Percentiles rank a stretch among this genome's conserved stretches.
phyloP scores from a whole-genome alignment of 2,888 invertebrate species.

The Hanleya hanleyi region DNA sequence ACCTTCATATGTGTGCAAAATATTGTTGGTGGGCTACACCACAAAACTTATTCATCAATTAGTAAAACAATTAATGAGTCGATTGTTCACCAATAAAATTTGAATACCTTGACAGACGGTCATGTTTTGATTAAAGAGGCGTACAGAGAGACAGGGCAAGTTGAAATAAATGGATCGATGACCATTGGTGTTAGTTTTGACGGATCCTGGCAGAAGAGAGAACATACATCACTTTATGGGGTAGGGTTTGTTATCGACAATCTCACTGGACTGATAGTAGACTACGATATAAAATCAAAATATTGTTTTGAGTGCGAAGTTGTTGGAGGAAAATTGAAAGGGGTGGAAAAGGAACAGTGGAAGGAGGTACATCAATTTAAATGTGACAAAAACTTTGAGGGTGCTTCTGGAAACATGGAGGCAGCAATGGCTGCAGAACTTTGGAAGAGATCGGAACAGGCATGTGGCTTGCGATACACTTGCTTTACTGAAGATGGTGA shows the following conservation, averaged over 20 bases:
- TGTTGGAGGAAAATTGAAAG: conserved; percentile 3
- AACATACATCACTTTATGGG: not conserved
- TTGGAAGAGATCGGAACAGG: conserved; percentile 3
- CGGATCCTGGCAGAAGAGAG: not conserved
- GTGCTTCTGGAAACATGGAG: conserved; percentile 12
- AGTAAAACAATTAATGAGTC: not conserved
- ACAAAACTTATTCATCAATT: not conserved
- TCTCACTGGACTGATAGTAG: conserved; percentile 2
- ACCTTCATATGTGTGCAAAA: not conserved
- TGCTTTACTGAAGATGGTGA: conserved; percentile 15
- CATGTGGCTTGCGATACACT: conserved; percentile 10
- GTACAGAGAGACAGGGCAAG: not conserved
- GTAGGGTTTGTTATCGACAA: conserved; percentile 5
- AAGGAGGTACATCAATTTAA: not conserved
- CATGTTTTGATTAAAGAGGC: not conserved
- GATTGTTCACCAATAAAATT: not conserved
- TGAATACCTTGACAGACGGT: not conserved
- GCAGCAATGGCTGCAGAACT: conserved; percentile 1
- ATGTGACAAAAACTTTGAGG: conserved; percentile 13
- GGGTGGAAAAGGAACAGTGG: conserved; percentile 6
- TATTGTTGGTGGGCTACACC: not conserved
- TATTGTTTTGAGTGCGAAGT: conserved; percentile 13
- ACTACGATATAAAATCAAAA: not conserved
- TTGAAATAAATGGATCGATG: not conserved
- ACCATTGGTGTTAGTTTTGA: not conserved